Conservation (phyloP, 2,113 vertebrate species). For the Grantiella picta region DNA sequence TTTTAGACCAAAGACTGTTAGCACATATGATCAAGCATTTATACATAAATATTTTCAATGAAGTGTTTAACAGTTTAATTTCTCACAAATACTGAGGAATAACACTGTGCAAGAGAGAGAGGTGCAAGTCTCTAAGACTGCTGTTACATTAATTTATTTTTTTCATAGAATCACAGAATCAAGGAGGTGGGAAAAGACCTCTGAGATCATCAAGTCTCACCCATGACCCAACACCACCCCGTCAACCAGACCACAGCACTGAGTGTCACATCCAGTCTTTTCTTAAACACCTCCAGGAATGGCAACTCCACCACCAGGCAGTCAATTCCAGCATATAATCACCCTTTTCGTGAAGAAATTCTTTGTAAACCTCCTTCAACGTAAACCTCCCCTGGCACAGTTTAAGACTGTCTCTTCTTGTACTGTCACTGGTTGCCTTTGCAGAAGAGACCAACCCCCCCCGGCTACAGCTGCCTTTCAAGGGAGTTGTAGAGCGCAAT, state of each 20-base stretch:
- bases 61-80: neutral
- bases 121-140: neutral
- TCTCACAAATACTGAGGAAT: neutral
- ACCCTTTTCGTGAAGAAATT: neutral
- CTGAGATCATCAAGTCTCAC: neutral
- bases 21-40: neutral
- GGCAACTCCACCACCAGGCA: neutral
- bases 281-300: neutral
- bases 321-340: neutral
- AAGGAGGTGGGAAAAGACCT: neutral
- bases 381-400: accelerated
- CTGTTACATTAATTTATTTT: neutral
- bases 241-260: neutral
- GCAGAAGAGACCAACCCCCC: neutral
- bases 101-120: neutral
- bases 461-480: neutral
- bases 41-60: neutral
- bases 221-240: neutral
- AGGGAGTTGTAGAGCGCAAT: accelerated
- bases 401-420: neutral
- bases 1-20: neutral
- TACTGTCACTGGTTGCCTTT: neutral
- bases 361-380: neutral
- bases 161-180: neutral
- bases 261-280: neutral